Evolutionary conservation across 2,113 vertebrate genomes (phyloP).

Genomic region (Regulus satrapa): DNA sequence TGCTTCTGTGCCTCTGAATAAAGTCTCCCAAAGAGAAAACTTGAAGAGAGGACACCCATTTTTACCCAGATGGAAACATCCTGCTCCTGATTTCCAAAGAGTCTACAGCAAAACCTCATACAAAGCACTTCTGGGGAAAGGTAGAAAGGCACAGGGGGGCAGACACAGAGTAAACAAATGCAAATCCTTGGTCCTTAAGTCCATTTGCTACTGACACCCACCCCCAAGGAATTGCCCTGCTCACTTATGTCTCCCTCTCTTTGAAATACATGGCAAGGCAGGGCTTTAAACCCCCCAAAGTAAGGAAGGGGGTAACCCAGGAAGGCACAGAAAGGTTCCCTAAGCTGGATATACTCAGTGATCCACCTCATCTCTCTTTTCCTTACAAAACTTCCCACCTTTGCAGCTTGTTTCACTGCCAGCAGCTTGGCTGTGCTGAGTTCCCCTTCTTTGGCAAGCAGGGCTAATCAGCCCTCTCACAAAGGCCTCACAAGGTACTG

Average conservation of each 20-base stretch:
- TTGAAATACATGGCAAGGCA: background rate
- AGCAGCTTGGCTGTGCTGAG: background rate
- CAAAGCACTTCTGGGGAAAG: background rate
- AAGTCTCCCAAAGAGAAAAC: background rate
- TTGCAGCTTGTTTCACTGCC: background rate
- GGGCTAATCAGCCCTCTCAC: background rate
- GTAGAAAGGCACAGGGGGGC: background rate
- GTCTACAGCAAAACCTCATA: background rate
- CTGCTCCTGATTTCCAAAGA: background rate
- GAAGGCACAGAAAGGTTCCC: constrained; percentile 4
- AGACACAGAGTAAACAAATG: background rate
- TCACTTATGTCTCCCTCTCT: background rate
- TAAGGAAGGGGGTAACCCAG: background rate
- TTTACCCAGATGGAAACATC: background rate
- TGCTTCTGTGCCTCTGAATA: background rate
- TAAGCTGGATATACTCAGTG: background rate
- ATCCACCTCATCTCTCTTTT: background rate
- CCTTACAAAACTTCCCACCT: background rate
- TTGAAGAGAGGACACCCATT: accelerated
- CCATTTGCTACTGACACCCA: background rate
- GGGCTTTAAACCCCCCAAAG: background rate
- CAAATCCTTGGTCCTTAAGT: background rate
- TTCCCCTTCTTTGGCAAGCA: background rate
- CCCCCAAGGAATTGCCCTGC: background rate
- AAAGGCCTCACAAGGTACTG: background rate